phyloP scores from a whole-genome alignment of 2,797 vertebrate species.

The Neosilurus hyrtlii region DNA sequence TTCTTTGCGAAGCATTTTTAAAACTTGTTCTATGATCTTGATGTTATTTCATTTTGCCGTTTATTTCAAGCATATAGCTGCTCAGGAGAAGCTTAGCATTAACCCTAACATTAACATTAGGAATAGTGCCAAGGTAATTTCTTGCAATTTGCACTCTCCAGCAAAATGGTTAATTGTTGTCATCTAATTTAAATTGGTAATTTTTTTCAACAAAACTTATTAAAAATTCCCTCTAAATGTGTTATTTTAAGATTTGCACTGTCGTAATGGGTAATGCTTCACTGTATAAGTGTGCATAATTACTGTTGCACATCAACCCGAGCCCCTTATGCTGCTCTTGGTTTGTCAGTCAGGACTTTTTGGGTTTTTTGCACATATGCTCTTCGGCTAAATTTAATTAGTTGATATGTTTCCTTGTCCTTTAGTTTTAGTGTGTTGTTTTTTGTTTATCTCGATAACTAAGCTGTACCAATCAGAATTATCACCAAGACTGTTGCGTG shows the following conservation, averaged over 20 bases:
- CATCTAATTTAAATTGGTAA: background rate
- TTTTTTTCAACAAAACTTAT: background rate
- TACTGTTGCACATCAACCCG: background rate
- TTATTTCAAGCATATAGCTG: background rate
- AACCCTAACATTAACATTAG: conserved; percentile 5
- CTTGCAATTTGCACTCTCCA: background rate
- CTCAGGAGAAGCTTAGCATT: background rate
- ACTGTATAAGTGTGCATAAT: background rate
- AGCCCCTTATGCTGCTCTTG: background rate
- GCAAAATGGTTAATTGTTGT: conserved; percentile 4
- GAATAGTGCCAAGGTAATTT: conserved; percentile 12
- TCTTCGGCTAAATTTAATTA: background rate
- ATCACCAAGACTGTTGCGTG: background rate
- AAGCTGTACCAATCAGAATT: background rate
- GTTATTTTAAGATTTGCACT: background rate
- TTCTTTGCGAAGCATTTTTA: no score
- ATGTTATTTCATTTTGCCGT: background rate
- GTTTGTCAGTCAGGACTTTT: background rate
- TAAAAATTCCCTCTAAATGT: background rate
- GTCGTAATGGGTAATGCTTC: background rate
- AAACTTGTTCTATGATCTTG: background rate
- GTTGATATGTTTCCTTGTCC: no score
- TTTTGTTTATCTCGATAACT: background rate
- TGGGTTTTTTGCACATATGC: background rate
- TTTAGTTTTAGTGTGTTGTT: background rate